Evolutionary conservation across 2,797 vertebrate species (phyloP).

Genomic region (Myotis vivesi): DNA sequence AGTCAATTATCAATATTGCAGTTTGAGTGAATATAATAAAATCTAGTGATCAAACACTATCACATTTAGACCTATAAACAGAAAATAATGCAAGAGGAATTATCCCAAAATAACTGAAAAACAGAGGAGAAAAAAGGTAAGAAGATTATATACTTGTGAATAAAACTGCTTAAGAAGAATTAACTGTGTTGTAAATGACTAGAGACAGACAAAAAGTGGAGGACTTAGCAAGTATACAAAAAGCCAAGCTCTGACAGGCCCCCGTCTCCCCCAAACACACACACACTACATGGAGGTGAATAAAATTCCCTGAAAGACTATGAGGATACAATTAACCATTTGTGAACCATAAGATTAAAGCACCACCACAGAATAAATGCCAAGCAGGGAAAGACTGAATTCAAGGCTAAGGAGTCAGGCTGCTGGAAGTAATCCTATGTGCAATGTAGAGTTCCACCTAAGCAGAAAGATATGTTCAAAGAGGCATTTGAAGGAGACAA

Average conservation of each 20-base stretch:
- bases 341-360: neutral
- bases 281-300: neutral
- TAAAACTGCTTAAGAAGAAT: neutral
- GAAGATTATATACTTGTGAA: neutral
- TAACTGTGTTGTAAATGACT: neutral
- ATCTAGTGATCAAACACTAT: slow-evolving; percentile 7
- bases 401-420: neutral
- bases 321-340: neutral
- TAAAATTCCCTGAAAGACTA: neutral
- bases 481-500: neutral
- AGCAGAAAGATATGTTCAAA: neutral
- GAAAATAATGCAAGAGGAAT: slow-evolving; percentile 4
- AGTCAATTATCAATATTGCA: neutral
- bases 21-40: neutral
- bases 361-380: neutral
- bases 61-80: neutral
- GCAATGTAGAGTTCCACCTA: neutral
- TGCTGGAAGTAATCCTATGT: neutral
- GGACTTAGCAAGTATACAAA: neutral
- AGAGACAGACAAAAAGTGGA: neutral
- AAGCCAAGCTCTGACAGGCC: neutral
- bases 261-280: neutral
- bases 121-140: neutral
- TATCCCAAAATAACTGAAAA: neutral
- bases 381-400: neutral